Percentiles rank a stretch among this genome's conserved stretches.
Evolutionary conservation across 35 echinoderm and acorn worm genomes (phyloP).

Genomic region (Patiria miniata): DNA sequence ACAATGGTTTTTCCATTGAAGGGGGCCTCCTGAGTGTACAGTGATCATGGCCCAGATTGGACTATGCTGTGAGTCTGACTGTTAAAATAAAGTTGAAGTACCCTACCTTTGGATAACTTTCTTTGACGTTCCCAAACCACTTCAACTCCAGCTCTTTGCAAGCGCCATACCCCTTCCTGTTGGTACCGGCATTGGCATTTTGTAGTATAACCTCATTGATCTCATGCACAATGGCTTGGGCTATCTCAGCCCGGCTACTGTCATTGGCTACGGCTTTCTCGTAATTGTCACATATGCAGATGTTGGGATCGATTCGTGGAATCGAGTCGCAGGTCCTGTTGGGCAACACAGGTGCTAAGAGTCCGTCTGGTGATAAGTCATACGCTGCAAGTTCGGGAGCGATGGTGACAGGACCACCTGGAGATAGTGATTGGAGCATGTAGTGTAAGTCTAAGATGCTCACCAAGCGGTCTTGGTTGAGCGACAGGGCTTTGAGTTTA

Average conservation of each 20-base stretch:
- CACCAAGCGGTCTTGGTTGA: conserved; percentile 74
- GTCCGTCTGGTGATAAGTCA: conserved; percentile 52
- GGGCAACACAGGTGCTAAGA: conserved; percentile 42
- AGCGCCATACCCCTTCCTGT: conserved; percentile 40
- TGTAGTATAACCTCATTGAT: conserved; percentile 74
- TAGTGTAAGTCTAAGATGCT: conserved; percentile 80
- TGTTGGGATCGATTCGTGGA: conserved; percentile 72
- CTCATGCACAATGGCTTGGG: conserved; percentile 69
- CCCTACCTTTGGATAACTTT: conserved; percentile 15
- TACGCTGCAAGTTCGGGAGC: conserved; percentile 26
- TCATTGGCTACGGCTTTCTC: conserved; percentile 53
- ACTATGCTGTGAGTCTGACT: too few relatives aligned
- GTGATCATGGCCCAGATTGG: too few relatives aligned
- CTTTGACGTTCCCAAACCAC: conserved; percentile 62
- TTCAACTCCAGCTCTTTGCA: conserved; percentile 63
- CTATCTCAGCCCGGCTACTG: conserved; percentile 43
- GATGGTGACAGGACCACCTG: background rate
- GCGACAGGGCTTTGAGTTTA: conserved; percentile 27
- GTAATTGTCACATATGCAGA: conserved; percentile 76
- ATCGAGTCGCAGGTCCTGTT: conserved; percentile 73
- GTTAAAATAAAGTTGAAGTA: too few relatives aligned
- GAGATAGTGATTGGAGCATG: conserved; percentile 52
- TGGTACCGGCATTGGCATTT: conserved; percentile 49
- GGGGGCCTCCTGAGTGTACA: too few relatives aligned
- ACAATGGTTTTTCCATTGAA: too few relatives aligned